Base-by-base conservation (phyloP, 2,113 vertebrate genomes). In the Myodes glareolus region DNA sequence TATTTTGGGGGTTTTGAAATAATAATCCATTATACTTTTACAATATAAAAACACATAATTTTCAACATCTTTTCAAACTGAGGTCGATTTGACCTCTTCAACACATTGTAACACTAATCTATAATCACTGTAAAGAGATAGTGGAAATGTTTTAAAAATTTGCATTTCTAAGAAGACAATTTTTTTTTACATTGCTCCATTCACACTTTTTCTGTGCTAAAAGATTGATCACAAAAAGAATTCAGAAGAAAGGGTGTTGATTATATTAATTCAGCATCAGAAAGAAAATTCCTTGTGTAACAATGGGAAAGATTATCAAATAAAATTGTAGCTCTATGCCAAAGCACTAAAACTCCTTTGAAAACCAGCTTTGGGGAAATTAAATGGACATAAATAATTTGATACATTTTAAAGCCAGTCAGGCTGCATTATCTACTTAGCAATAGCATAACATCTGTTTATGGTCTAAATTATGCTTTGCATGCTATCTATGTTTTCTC, bases 321-420 rank as follows among this genome's bases (percentile, higher is more conserved):
- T 95, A 94, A 92, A 96, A 94, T 31, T 92, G 85, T 76, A 92
- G 95, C 33, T 90, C 50, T 75, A 23, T 91, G 94, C 82, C 72
- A 92, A 90, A 84, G 73, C 42, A 88, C 76, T 92, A 93, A 87
- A 96, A 86, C 9, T 72, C 58, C 42, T 91, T 81, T 90, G 91
- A 95, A 97, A 95, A 94, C 9, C 12, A 96, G 81, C 94, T 96
- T 91, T 95, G 73, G 47, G 58, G 39, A 97, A 94, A 97, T 94
- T 94, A 97, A 96, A 96, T 87, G 85, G 47, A 92, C 73, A 94
- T 92, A 96, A 93, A 96, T 95, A 97, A 96, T 88, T 81, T 65
- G 85, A 91, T 70, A 61, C 47, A 88, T 92, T 95, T 96, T 63
- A 91, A 97, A 95, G 87, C 52, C 58, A 91, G 63, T 95, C 92